Percentiles rank a stretch among this genome's conserved stretches.
Evolutionary conservation across 2,113 vertebrate species (phyloP).

Genomic region (Pelusios castaneus): DNA sequence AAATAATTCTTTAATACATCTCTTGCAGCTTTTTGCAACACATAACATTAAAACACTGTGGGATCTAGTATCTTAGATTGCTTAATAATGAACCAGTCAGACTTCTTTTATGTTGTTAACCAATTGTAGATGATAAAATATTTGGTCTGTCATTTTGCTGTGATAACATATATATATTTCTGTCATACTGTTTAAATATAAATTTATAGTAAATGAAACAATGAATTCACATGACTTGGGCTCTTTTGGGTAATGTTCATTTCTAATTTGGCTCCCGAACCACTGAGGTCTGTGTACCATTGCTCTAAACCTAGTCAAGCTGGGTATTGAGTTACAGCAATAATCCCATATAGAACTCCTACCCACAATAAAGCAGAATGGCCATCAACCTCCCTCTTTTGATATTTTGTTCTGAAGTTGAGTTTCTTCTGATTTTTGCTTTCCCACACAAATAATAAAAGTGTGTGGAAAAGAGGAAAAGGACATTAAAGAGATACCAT

Average conservation of each 20-base stretch:
- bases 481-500: background rate
- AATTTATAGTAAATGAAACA: background rate
- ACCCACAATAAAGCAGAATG: background rate
- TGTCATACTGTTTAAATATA: background rate
- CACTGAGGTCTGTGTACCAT: background rate
- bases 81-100: background rate
- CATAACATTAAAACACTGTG: background rate
- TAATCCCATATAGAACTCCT: background rate
- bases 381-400: background rate
- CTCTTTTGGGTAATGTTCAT: background rate
- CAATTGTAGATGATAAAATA: background rate
- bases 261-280: background rate
- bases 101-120: background rate
- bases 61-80: background rate
- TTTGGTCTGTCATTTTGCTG: background rate
- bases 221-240: background rate
- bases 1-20: background rate
- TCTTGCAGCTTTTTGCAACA: background rate
- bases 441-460: background rate
- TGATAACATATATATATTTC: background rate
- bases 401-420: no score
- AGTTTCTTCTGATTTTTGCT: background rate
- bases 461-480: background rate
- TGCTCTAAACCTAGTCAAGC: background rate
- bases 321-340: background rate